These are phyloP conservation scores for Cynaeus angustus DNA, from an alignment of 2,888 invertebrate genomes.

Conservation along the genomic window DNA sequence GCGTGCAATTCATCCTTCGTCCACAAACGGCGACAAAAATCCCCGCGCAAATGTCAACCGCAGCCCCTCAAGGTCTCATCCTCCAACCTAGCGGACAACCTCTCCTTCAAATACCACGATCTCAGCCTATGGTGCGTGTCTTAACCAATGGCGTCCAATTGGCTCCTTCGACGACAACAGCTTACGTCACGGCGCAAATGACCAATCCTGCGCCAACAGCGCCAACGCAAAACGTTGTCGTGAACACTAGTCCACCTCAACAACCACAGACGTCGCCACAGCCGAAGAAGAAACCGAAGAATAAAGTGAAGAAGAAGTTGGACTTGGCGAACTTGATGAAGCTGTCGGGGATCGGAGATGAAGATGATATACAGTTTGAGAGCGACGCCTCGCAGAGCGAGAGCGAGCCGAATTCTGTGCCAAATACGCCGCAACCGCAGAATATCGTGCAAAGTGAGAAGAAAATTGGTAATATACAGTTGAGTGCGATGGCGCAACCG, in stretches of 20 bases:
- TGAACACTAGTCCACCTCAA: constrained; percentile 53
- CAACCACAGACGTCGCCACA: constrained; percentile 47
- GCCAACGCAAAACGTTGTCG: constrained; percentile 57
- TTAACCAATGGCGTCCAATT: constrained; percentile 75
- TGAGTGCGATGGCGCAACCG: constrained; percentile 67
- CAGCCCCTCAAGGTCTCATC: constrained; percentile 67
- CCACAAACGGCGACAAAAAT: constrained; percentile 76
- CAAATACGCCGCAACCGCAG: constrained; percentile 64
- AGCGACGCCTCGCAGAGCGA: constrained; percentile 70
- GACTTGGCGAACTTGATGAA: constrained; percentile 85
- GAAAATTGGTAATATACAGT: constrained; percentile 69
- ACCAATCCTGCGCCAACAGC: constrained; percentile 60
- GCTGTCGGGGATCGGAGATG: constrained; percentile 81
- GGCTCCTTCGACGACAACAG: constrained; percentile 67
- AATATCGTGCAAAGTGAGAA: constrained; percentile 55
- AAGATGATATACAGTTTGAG: constrained; percentile 76
- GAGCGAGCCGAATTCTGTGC: constrained; percentile 66
- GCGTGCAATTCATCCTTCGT: constrained; percentile 82
- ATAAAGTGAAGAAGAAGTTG: constrained; percentile 75
- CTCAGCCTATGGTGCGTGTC: constrained; percentile 73
- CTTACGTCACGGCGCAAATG: constrained; percentile 64
- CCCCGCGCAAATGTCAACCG: constrained; percentile 67
- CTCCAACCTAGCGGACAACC: constrained; percentile 68
- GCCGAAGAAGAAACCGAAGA: constrained; percentile 65
- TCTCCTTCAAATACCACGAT: constrained; percentile 62